Evolutionary conservation across 2,113 vertebrate species (phyloP), one percentile per base, ranked within the genome.

Genomic region (Tragelaphus strepsiceros): DNA sequence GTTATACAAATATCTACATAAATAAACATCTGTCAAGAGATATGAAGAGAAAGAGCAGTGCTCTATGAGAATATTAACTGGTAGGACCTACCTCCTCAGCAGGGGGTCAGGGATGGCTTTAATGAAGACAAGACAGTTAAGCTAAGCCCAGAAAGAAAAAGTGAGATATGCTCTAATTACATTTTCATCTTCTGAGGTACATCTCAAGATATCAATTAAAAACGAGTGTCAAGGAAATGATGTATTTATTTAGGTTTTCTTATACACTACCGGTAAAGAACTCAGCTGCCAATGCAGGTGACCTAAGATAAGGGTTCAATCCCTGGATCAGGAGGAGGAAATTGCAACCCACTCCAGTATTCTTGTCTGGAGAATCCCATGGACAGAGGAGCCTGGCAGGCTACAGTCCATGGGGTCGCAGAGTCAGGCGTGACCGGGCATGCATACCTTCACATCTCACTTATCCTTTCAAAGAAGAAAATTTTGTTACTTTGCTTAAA

Each of bases 401-500:
- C 28, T 32, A 67, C 16, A 67, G 62, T 67, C 62, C 62, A 67
- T n/a, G 19, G 32, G 62, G 32, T 64, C n/a, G 62, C 62, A 67
- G 32, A 67, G 62, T 67, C 62, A n/a, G 62, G 32, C 7, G 17
- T 16, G 16, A 67, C 62, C n/a, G 32, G 19, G 62, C 32, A 67
- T n/a, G 62, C 32, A 67, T n/a, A n/a, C 32, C 21, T 39, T 91
- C 12, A 39, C 35, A 12, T 81, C 56, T 84, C 12, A 22, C 67
- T 90, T 83, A 83, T 49, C 64, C 51, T n/a, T 67, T 24, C 21
- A 59, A 86, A 91, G 13, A 56, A 88, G 32, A 16, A 81, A 78
- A 96, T 4, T 12, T 71, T 85, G 26, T 71, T 87, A 88, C 30
- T 96, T 97, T 90, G 58, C 32, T 77, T 85, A 84, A 97, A 95